Conservation (phyloP, 2,113 vertebrate species). For the Orthonyx spaldingii region DNA sequence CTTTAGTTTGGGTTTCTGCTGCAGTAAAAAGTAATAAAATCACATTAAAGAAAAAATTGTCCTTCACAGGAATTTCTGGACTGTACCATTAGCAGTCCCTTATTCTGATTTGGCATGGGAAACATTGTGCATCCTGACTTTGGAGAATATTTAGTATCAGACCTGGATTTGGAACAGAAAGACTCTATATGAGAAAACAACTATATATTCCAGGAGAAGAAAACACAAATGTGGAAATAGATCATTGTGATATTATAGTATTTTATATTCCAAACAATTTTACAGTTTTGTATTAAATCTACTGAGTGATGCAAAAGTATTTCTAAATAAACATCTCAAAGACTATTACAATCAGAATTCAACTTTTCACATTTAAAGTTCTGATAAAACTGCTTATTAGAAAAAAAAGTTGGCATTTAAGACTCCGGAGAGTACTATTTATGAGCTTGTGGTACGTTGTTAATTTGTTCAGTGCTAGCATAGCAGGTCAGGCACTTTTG, state of each 20-base stretch:
- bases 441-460: constrained; percentile 24
- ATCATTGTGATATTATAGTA: background rate
- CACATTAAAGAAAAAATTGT: background rate
- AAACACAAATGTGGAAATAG: background rate
- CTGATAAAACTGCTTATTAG: background rate
- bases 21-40: background rate
- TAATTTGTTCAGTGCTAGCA: constrained; percentile 43
- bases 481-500: constrained; percentile 25
- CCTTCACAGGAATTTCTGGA: background rate
- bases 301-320: background rate
- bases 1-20: background rate
- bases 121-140: background rate
- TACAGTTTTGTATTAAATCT: background rate
- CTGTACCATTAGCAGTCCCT: background rate
- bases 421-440: constrained; percentile 36
- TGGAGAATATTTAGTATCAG: background rate
- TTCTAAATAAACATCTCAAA: background rate
- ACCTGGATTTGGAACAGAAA: background rate
- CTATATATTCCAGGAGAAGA: background rate
- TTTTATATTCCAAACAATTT: background rate
- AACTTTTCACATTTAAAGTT: background rate
- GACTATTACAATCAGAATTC: background rate
- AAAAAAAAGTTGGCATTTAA: constrained; percentile 28
- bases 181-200: background rate
- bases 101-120: background rate